Base-by-base conservation (phyloP, 2,113 vertebrate species). In the Oryzias javanicus region DNA sequence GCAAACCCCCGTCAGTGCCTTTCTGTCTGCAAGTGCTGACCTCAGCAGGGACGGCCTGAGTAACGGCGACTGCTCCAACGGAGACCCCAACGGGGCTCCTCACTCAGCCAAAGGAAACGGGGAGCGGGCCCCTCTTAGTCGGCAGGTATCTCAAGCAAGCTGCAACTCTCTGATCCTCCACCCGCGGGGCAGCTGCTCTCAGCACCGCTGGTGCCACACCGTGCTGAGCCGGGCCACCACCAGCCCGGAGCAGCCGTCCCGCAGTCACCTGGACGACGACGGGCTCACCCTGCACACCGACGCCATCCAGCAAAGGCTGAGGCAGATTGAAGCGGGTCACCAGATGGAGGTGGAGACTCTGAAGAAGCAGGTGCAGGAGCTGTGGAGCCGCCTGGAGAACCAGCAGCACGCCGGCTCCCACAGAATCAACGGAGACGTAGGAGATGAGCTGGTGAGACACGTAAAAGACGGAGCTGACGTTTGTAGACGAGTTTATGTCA, bases 281-380 rank as follows among this genome's bases (percentile, higher is more conserved):
- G 96, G 97, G 45, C 93, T 98, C 86, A 93, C 95, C 0, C 82
- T 98, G 24, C 95, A 98, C 89, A 93, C 88, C 0, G 97, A 99
- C 0, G 86, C 88, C 1, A 91, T 98, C 80, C 97, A 99, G 72
- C 96, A 97, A 86, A 92, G 97, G 66, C 87, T 99, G 78, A 92
- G 96, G 24, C 97, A 99, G 90, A 98, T 99, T 0, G 97, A 98
- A 76, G 94, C 90, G 0, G 95, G 95, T 0, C 96, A 99, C 64
- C 96, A 96, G 85, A 92, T 95, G 64, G 97, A 99, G 74, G 97
- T 98, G 76, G 97, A 99, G 83, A 94, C 92, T 3, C 83, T 99
- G 74, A 98, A 97, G 89, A 97, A 94, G 72, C 97, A 99, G 85
- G 94, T 99, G 44, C 96, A 97, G 79, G 95, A 99, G 81, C 79